These are phyloP conservation scores for Diogma glabrata DNA, from an alignment of 2,888 invertebrate species.

Conservation along the genomic window DNA sequence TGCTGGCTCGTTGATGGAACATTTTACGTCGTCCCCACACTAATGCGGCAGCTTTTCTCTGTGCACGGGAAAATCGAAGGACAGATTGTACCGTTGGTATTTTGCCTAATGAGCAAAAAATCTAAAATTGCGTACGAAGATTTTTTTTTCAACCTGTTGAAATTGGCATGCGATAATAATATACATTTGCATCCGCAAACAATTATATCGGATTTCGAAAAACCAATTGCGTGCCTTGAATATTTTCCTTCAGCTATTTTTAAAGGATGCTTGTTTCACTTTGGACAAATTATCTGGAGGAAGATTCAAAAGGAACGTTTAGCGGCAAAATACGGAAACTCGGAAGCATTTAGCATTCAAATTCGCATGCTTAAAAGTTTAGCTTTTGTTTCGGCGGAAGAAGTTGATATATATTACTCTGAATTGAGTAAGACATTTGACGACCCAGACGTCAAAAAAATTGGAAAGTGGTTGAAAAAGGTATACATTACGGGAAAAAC, in stretches of 20 bases:
- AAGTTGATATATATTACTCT: neutral
- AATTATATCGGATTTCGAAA: neutral
- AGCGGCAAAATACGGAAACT: neutral
- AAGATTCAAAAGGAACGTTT: neutral
- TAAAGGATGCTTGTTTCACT: neutral
- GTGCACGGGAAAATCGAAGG: neutral
- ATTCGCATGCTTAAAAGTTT: neutral
- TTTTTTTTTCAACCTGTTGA: neutral
- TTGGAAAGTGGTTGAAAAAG: conserved; percentile 1
- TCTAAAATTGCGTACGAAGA: neutral
- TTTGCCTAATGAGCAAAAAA: conserved; percentile 1
- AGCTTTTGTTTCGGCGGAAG: neutral
- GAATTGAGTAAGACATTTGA: neutral
- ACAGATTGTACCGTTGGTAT: neutral
- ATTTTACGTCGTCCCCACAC: neutral
- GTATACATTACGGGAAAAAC: no score
- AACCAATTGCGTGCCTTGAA: neutral
- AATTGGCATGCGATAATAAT: neutral
- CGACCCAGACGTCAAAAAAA: neutral
- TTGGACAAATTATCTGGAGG: neutral
- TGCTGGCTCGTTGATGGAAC: neutral
- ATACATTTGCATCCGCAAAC: neutral
- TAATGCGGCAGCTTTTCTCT: neutral
- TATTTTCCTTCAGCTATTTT: neutral
- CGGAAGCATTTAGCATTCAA: neutral